Base-by-base conservation (phyloP, 1,140 invertebrate species). In the Oreohelix idahoensis region DNA sequence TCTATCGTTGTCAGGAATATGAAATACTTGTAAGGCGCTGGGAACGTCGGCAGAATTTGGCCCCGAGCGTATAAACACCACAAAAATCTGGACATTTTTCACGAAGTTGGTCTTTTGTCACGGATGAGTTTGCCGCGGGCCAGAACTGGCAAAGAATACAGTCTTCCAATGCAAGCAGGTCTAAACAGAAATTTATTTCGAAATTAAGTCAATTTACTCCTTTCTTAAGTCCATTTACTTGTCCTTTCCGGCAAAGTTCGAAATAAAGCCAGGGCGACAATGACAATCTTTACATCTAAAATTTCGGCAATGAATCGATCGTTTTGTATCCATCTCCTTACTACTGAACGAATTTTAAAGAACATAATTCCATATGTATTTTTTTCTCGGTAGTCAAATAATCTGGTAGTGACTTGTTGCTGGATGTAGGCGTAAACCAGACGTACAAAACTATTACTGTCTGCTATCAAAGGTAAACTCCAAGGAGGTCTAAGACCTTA, bases 201-300 rank as follows among this genome's bases (percentile, higher is more conserved):
- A 66, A 32, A 66, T 66, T 66, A 66, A 66, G 63, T 66, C 63
- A 66, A 66, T 66, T 66, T 66, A 66, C n/a, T 35, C 32, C 29
- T 35, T 32, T 66, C 29, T 35, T 15, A 20, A 20, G 53, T 58
- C 26, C 53, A 58, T 58, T 58, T 58, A 58, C 53, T 58, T 58
- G 53, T 58, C 53, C 53, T 58, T 58, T 58, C 15, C 20, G 53
- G 53, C 53, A 58, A 58, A 58, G 53, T 58, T 58, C 4, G 23
- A 4, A 58, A n/a, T 20, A 58, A 23, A 23, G 26, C 2, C 10
- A n/a, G n/a, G 4, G 26, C 53, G 20, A 58, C 53, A 58, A 58
- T 11, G 53, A 2, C 23, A 23, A 20, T 58, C 10, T 58, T 58
- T 23, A 58, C 53, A 58, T 58, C 42, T 45, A 45, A 45, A 15